Evolutionary conservation across 1,140 invertebrate species (phyloP), one percentile per base, ranked within the genome.

Genomic region (Drosophila sechellia): DNA sequence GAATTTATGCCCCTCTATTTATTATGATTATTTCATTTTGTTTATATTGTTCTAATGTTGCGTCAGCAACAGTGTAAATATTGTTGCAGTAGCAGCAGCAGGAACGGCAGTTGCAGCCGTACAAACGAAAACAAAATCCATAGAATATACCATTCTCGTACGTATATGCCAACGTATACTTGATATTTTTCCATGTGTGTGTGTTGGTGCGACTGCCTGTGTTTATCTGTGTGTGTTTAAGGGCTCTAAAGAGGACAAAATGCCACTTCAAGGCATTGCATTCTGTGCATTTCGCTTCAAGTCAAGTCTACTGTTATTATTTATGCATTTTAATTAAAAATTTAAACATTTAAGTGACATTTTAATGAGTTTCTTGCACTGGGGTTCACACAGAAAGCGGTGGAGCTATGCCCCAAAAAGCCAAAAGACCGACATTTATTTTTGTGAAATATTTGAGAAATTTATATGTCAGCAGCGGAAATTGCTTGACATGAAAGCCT

Each of bases 291-390:
- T 65, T 52, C 64, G 31, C 64, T 64, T 63, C 55, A 54, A 77
- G 66, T 74, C 64, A 79, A 70, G 73, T 66, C 64, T 68, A 27
- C 10, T 22, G 40, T 60, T 79, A 89, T 87, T 87, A 77, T 87
- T 87, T 84, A 89, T 84, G 84, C 59, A 84, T 87, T 87, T 77
- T 87, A 89, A 89, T 89, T 89, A 84, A 89, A 77, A 87, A 84
- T 79, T 79, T 68, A 37, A 87, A 73, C 79, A 83, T 89, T 89
- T 79, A 65, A 73, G 76, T 87, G 76, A 89, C 84, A 89, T 69
- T 84, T 89, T 90, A 87, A 87, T 87, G 76, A 73, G 84, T 70
- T 87, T 89, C 78, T 60, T 70, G 27, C 57, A 48, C 37, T 56
- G 50, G 42, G 12, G 17, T 11, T 25, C 20, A 15, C 31, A 45